Base-by-base conservation (phyloP, 2,888 invertebrate species). In the Amblyjoppa proteus region DNA sequence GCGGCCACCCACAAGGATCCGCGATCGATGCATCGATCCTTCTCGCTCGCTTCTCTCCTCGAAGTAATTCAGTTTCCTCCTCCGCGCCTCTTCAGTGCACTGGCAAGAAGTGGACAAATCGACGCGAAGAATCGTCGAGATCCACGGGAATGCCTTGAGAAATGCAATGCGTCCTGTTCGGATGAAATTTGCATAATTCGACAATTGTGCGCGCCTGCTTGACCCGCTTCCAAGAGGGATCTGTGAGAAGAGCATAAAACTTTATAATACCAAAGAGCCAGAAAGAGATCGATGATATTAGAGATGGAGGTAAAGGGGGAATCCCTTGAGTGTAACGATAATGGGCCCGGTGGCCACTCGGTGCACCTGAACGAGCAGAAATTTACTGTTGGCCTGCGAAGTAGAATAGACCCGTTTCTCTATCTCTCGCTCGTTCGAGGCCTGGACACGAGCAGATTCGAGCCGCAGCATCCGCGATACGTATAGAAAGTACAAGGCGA, bases 311-410 rank as follows among this genome's bases (percentile, higher is more conserved):
- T 20, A 49, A 41, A 66, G 70, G 53, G 45, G 49, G 45, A 73
- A 74, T 79, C 79, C 68, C 79, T 79, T 41, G 71, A 84, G 64
- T 69, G 76, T 80, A 80, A 81, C 71, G 79, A 82, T 84, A 85
- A 84, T 76, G 86, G 89, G 88, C 85, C 91, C 75, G 87, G 86
- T 85, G 88, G 84, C 84, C 81, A 79, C 83, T 84, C 68, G 74
- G 88, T 68, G 87, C 89, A 89, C 87, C 89, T 69, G 73, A 73
- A 64, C 68, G 73, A 56, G 16, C 45, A 58, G 31, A 58, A 49
- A 28, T 75, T 25, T 11, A 56, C 38, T 13, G 61, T 75, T 56
- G 2, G 73, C 25, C 16, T 20, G n/a, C 25, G 11, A 34, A 31
- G 45, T 31, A 28, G 49, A 61, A 31, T 20, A 75, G 28, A 49